Percentiles rank a stretch among this genome's conserved stretches.
phyloP scores from a whole-genome alignment of 2,113 vertebrate species.

The Verasper variegatus region DNA sequence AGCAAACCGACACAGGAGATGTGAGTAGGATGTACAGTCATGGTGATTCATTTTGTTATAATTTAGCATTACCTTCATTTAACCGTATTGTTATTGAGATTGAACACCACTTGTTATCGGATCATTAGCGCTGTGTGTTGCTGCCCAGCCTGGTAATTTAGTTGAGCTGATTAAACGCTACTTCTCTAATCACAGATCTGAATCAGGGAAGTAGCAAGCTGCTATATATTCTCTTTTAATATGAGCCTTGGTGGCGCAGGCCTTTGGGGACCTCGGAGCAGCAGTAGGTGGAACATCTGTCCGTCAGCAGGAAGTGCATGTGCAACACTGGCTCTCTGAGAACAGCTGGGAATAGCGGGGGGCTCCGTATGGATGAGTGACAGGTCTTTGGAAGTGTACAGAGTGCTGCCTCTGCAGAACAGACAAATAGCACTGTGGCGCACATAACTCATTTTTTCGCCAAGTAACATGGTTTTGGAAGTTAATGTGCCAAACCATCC shows the following conservation, averaged over 20 bases:
- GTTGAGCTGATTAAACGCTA: slow-evolving; percentile 59
- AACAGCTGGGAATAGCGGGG: slow-evolving; percentile 70
- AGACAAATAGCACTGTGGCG: slow-evolving; percentile 35
- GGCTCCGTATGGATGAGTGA: slow-evolving; percentile 63
- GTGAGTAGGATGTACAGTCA: slow-evolving; percentile 31
- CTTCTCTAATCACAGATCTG: slow-evolving; percentile 54
- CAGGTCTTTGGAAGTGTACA: slow-evolving; percentile 54
- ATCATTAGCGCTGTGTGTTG: slow-evolving; percentile 45
- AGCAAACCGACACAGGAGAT: slow-evolving; percentile 13
- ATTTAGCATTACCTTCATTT: slow-evolving; percentile 38
- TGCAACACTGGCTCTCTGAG: slow-evolving; percentile 38
- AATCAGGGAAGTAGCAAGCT: slow-evolving; percentile 56
- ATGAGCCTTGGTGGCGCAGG: slow-evolving; percentile 15
- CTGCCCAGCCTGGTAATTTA: slow-evolving; percentile 52
- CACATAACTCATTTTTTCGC: slow-evolving; percentile 11
- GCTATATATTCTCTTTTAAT: slow-evolving; percentile 46
- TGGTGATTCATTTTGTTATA: slow-evolving; percentile 38
- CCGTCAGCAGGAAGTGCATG: slow-evolving; percentile 56
- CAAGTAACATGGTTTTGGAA: slow-evolving; percentile 18
- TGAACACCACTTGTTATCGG: slow-evolving; percentile 48
- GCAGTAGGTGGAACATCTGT: slow-evolving; percentile 66
- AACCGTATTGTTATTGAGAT: slow-evolving; percentile 47
- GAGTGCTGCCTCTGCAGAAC: slow-evolving; percentile 61
- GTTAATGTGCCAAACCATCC: slow-evolving; percentile 35
- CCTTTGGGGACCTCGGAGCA: slow-evolving; percentile 46